A percentile compares a stretch with the other conserved stretches of the same genome.
Evolutionary conservation across 2,888 invertebrate species (phyloP).

Genomic region (Dermolepida albohirtum): DNA sequence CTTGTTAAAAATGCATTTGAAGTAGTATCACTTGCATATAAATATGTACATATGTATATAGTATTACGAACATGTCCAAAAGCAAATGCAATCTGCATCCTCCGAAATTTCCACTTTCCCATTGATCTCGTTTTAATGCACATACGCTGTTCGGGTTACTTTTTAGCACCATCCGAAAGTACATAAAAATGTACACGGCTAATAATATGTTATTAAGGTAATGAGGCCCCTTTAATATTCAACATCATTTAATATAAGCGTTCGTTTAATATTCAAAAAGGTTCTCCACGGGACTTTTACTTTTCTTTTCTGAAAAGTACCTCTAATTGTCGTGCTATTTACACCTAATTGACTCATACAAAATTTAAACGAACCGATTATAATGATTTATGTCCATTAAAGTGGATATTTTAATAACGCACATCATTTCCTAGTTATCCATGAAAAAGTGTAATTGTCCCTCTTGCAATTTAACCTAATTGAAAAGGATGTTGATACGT

Average conservation of each 20-base stretch:
- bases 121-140: constrained; percentile 7
- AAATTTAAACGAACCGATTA: constrained; percentile 30
- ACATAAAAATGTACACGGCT: constrained; percentile 24
- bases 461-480: constrained; percentile 20
- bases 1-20: too few species aligned
- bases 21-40: too few species aligned
- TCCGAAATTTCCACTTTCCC: too few species aligned
- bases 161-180: constrained; percentile 13
- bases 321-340: constrained; percentile 34
- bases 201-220: constrained; percentile 40
- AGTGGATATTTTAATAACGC: constrained; percentile 25
- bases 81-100: too few species aligned
- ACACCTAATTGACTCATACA: constrained; percentile 37
- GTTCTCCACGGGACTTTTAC: constrained; percentile 27
- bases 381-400: constrained; percentile 32
- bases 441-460: constrained; percentile 11
- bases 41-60: too few species aligned
- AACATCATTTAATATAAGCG: constrained; percentile 37
- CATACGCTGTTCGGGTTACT: background rate
- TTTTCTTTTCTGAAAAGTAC: constrained; percentile 12
- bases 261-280: constrained; percentile 38
- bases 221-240: constrained; percentile 35
- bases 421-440: constrained; percentile 6
- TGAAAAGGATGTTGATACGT: constrained; percentile 6
- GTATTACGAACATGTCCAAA: too few species aligned